A percentile compares a stretch with the other conserved stretches of the same genome.
Conservation (phyloP, 37 sponge, comb jelly and placozoan genomes). For the Dysidea cf. avara region DNA sequence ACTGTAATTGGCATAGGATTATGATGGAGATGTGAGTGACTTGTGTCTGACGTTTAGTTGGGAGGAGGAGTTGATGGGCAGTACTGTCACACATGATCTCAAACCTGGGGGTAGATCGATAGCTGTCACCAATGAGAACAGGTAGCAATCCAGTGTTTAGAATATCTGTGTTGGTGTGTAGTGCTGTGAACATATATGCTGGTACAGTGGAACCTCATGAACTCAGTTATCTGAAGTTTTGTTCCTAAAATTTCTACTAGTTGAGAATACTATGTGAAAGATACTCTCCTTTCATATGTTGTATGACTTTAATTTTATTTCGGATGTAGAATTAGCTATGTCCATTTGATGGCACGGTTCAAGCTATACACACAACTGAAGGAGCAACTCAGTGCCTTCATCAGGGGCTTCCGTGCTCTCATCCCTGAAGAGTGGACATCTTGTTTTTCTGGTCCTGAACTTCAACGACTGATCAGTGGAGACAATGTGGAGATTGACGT, state of each 20-base stretch:
- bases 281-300: no score
- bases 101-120: conserved; percentile 85
- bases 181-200: no score
- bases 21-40: conserved; percentile 82
- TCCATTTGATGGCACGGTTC: conserved; percentile 90
- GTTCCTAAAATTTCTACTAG: no score
- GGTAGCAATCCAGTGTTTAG: conserved; percentile 25
- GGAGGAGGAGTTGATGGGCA: conserved; percentile 91
- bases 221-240: no score
- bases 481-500: conserved; percentile 84
- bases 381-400: conserved; percentile 83
- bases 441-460: conserved; percentile 84
- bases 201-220: no score
- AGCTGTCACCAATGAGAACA: conserved; percentile 88
- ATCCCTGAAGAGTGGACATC: conserved; percentile 71
- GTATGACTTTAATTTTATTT: no score
- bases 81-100: conserved; percentile 87
- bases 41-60: conserved; percentile 88
- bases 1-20: conserved; percentile 63
- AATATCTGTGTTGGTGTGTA: no score
- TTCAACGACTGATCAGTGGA: conserved; percentile 93
- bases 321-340: conserved; percentile 80
- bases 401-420: conserved; percentile 84
- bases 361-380: conserved; percentile 85
- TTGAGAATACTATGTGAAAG: no score